These are phyloP conservation scores for Drosophila pseudotakahashii DNA, from an alignment of 2,888 invertebrate genomes.

Conservation along the genomic window DNA sequence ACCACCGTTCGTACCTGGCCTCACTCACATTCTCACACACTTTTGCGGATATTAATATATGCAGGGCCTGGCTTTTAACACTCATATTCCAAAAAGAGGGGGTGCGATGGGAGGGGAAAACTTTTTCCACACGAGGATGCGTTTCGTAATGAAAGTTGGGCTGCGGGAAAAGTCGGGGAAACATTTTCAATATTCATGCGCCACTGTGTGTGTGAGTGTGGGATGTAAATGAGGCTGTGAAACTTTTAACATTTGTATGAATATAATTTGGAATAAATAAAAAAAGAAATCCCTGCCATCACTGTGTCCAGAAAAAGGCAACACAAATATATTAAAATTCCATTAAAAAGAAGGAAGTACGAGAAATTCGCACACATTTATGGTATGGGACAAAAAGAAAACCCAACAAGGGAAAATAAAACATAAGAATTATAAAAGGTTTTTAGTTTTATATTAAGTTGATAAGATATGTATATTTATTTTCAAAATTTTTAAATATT, in stretches of 20 bases:
- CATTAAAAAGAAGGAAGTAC: constrained; percentile 67
- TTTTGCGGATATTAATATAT: constrained; percentile 76
- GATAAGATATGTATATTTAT: too few species aligned
- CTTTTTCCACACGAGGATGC: constrained; percentile 72
- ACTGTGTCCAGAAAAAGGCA: constrained; percentile 38
- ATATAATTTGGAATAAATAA: constrained; percentile 76
- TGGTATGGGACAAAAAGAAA: neutral
- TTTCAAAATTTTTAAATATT: too few species aligned
- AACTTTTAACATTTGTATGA: constrained; percentile 79
- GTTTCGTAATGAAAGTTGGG: constrained; percentile 73
- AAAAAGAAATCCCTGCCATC: constrained; percentile 14
- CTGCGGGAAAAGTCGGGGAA: constrained; percentile 19
- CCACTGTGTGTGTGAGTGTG: constrained; percentile 39
- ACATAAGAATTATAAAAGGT: too few species aligned
- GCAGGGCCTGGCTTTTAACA: constrained; percentile 76
- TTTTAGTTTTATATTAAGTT: too few species aligned
- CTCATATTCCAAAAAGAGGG: constrained; percentile 39
- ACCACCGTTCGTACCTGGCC: constrained; percentile 28
- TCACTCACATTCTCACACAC: constrained; percentile 40
- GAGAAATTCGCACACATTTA: constrained; percentile 22
- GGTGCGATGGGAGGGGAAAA: constrained; percentile 40
- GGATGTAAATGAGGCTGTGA: constrained; percentile 61
- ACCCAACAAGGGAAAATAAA: too few species aligned
- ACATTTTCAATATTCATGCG: constrained; percentile 78
- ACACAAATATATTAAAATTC: constrained; percentile 76